Evolutionary conservation across 1,140 invertebrate genomes (phyloP).

Genomic region (Caenorhabditis tropicalis): DNA sequence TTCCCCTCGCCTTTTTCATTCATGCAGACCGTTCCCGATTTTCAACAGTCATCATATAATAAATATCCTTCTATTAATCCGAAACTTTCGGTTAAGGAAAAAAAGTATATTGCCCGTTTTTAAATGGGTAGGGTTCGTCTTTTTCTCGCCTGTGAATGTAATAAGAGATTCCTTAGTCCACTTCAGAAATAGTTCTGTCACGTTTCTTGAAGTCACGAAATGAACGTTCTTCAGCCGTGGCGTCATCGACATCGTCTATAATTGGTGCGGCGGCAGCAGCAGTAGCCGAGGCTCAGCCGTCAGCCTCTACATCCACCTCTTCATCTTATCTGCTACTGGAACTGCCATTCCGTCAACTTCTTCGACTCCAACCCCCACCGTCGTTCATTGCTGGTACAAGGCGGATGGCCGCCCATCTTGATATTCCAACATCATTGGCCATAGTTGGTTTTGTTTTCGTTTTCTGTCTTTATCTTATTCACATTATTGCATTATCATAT

Average conservation of each 20-base stretch:
- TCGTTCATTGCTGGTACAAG: slow-evolving; percentile 15
- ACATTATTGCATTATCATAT: slow-evolving; percentile 67
- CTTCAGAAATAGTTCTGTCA: no score
- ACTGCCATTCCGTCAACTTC: neutral
- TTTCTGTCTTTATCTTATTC: slow-evolving; percentile 66
- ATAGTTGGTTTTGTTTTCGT: slow-evolving; percentile 63
- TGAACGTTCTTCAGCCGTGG: slow-evolving; percentile 7
- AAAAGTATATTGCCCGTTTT: no score
- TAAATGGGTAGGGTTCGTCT: no score
- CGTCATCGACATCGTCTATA: slow-evolving; percentile 28
- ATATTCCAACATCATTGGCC: slow-evolving; percentile 4
- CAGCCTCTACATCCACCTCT: neutral
- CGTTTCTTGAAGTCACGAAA: no score
- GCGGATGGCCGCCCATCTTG: slow-evolving; percentile 13
- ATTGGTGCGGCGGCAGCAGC: slow-evolving; percentile 41
- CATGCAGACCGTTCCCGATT: no score
- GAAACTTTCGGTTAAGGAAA: no score
- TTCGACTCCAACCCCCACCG: neutral
- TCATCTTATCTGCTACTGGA: slow-evolving; percentile 22
- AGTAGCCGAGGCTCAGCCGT: slow-evolving; percentile 32
- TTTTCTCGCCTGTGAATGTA: no score
- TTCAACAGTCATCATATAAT: no score
- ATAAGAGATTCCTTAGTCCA: no score
- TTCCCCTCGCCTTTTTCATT: neutral
- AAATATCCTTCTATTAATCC: no score